A percentile compares a stretch with the other conserved stretches of the same genome.
phyloP scores from a whole-genome alignment of 2,888 invertebrate species.

The Polymixis lichenea region DNA sequence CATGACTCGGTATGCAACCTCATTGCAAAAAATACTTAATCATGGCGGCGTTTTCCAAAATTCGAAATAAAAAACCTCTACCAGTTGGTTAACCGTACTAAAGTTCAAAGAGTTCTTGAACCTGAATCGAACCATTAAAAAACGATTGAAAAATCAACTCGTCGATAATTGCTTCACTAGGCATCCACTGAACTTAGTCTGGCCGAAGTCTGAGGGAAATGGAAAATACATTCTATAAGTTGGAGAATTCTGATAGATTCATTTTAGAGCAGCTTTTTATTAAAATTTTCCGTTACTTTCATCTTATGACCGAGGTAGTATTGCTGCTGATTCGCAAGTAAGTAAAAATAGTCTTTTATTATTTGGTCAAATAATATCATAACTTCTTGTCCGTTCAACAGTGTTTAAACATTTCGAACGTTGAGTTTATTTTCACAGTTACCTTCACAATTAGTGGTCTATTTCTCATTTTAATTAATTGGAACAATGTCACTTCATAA shows the following conservation, averaged over 20 bases:
- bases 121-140: constrained; percentile 34
- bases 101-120: constrained; percentile 52
- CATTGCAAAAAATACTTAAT: constrained; percentile 10
- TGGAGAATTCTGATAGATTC: background rate
- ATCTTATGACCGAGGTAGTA: background rate
- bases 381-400: background rate
- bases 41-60: background rate
- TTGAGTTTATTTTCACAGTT: background rate
- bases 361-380: background rate
- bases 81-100: constrained; percentile 31
- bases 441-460: background rate
- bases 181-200: constrained; percentile 37
- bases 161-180: constrained; percentile 53
- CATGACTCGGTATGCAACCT: background rate
- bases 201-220: constrained; percentile 17
- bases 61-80: background rate
- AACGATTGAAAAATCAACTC: constrained; percentile 40
- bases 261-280: background rate
- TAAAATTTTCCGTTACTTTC: background rate
- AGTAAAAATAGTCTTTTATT: background rate
- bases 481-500: background rate
- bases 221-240: constrained; percentile 11
- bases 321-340: background rate
- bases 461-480: constrained; percentile 17
- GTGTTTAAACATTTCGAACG: background rate